Evolutionary conservation across 1,140 invertebrate genomes (phyloP).

Genomic region (Bombus terrestris): DNA sequence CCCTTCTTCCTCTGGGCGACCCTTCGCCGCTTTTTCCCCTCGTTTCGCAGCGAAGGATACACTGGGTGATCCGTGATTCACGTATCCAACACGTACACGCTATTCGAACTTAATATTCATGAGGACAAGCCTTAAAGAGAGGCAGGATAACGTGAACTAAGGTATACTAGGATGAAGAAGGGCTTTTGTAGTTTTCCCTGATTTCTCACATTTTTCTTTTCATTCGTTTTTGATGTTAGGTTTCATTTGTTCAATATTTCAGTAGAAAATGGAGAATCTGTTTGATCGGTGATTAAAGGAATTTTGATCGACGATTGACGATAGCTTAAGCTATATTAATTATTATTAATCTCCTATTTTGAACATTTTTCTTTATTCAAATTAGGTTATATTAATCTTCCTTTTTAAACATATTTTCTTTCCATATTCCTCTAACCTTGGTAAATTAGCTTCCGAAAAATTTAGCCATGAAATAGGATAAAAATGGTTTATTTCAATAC

Average conservation of each 20-base stretch:
- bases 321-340: background rate
- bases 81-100: conserved; percentile 5
- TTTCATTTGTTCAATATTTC: background rate
- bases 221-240: background rate
- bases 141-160: too few species aligned
- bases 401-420: too few species aligned
- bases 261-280: too few species aligned
- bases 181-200: background rate
- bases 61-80: conserved; percentile 6
- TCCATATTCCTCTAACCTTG: background rate
- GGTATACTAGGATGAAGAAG: background rate
- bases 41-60: background rate
- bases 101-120: conserved; percentile 9
- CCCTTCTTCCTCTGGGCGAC: background rate
- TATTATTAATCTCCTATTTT: background rate
- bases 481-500: too few species aligned
- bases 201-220: background rate
- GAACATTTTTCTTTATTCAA: background rate
- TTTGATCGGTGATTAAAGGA: too few species aligned
- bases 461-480: too few species aligned
- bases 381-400: background rate
- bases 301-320: too few species aligned
- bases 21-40: background rate
- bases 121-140: background rate
- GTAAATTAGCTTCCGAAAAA: too few species aligned